phyloP scores from a whole-genome alignment of 2,888 invertebrate genomes.

The Ariolimax columbianus region DNA sequence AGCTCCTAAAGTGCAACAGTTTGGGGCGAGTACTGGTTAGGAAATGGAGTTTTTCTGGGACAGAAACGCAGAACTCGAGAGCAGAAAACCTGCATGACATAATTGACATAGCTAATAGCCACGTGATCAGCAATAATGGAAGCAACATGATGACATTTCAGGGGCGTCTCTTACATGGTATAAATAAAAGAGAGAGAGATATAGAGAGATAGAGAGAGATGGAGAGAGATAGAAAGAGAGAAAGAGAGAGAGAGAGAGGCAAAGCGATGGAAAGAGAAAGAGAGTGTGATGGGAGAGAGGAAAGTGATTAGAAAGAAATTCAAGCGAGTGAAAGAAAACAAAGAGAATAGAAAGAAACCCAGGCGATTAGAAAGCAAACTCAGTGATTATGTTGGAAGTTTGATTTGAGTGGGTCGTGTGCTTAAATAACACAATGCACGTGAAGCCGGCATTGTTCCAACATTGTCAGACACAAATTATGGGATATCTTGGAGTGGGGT shows the following conservation, averaged over 20 bases:
- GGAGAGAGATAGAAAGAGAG: neutral
- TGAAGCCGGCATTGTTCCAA: too few species aligned
- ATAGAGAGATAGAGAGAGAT: neutral
- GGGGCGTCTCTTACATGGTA: neutral
- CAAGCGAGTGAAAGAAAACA: neutral
- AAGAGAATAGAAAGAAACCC: neutral
- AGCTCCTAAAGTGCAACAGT: too few species aligned
- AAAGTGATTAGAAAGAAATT: neutral
- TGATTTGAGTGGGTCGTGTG: too few species aligned
- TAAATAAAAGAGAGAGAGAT: neutral
- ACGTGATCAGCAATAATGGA: neutral
- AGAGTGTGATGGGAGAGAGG: neutral
- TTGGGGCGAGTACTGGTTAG: too few species aligned
- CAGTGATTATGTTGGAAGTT: too few species aligned
- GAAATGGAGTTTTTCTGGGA: too few species aligned
- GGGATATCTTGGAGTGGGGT: too few species aligned
- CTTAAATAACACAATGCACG: too few species aligned
- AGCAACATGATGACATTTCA: neutral
- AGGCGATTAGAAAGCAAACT: neutral
- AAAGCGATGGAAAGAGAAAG: neutral
- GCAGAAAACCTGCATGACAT: neutral
- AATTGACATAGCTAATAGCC: neutral
- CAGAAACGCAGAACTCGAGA: neutral
- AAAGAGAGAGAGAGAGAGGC: neutral
- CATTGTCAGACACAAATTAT: too few species aligned